Evolutionary conservation across 2,888 invertebrate genomes (phyloP).

Genomic region (Cephus pygmeus): DNA sequence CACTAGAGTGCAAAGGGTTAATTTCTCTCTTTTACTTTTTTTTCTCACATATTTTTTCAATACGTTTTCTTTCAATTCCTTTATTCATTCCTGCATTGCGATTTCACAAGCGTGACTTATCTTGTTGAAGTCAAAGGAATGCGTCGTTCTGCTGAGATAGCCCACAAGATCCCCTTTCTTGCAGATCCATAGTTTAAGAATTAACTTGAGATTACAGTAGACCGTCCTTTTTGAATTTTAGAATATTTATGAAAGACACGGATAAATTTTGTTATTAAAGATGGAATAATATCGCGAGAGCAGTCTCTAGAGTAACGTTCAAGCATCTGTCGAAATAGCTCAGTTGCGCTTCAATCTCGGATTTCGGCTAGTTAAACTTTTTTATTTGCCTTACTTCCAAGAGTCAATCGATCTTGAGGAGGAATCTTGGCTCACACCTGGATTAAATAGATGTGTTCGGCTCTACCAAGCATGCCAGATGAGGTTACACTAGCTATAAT

Average conservation of each 20-base stretch:
- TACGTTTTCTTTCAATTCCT: neutral
- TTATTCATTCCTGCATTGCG: neutral
- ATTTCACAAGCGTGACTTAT: neutral
- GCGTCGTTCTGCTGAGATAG: neutral
- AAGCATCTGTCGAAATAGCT: conserved; percentile 17
- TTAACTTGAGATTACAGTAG: neutral
- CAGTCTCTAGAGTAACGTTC: neutral
- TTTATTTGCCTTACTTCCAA: neutral
- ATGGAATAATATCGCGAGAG: too few relatives aligned
- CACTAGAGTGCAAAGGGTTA: neutral
- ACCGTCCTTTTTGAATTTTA: neutral
- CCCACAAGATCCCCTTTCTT: neutral
- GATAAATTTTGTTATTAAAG: neutral
- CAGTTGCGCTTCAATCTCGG: conserved; percentile 21
- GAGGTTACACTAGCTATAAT: neutral
- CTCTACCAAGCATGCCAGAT: neutral
- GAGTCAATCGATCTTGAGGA: neutral
- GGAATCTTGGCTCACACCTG: neutral
- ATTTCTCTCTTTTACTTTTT: neutral
- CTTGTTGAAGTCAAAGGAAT: neutral
- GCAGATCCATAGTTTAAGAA: neutral
- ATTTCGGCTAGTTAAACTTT: conserved; percentile 13
- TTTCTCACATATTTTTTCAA: neutral
- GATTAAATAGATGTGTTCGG: neutral
- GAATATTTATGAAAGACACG: neutral